Evolutionary conservation across 2,113 vertebrate genomes (phyloP).

Genomic region (Calyptomena viridis): DNA sequence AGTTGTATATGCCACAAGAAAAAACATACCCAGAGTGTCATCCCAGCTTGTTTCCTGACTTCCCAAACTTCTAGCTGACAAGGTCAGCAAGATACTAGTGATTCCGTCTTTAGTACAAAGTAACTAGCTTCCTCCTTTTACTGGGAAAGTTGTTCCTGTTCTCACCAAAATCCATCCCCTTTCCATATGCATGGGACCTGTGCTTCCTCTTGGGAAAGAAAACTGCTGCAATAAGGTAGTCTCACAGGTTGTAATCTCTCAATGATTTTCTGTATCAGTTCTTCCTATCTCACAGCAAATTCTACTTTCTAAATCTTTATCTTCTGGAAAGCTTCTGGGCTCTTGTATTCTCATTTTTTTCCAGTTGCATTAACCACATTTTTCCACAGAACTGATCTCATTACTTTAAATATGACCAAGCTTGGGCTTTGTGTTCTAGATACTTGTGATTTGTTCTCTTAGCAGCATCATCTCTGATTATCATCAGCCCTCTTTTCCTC

Average conservation of each 20-base stretch:
- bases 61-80: background rate
- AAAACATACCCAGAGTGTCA: background rate
- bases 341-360: background rate
- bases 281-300: background rate
- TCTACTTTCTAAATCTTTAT: background rate
- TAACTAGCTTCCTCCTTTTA: background rate
- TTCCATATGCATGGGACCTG: background rate
- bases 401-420: background rate
- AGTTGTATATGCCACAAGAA: background rate
- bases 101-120: background rate
- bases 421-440: background rate
- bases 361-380: background rate
- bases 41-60: accelerated
- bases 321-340: background rate
- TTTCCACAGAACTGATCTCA: background rate
- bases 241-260: background rate
- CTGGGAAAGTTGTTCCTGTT: background rate
- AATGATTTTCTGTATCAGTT: background rate
- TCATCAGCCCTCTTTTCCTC: background rate
- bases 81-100: background rate
- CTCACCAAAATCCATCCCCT: background rate
- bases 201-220: background rate
- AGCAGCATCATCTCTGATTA: background rate
- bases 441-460: background rate
- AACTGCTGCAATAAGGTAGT: background rate